Evolutionary conservation across 2,113 vertebrate genomes (phyloP).

Genomic region (Gasterosteus nipponicus): DNA sequence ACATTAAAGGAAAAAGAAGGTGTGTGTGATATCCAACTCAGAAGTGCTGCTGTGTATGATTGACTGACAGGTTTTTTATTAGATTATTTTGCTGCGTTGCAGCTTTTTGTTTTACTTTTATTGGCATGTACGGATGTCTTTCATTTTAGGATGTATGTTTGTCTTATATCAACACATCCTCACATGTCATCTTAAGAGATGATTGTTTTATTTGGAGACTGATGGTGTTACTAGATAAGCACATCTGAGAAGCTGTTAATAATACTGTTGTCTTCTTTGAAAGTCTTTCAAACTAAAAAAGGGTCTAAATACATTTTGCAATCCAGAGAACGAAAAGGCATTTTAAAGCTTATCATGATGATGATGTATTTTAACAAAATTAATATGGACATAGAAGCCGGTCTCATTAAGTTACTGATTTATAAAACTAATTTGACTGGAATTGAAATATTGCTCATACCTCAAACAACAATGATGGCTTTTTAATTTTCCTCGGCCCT

Average conservation of each 20-base stretch:
- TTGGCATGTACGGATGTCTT: neutral
- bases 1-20: neutral
- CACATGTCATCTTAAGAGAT: neutral
- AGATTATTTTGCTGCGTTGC: too few species aligned
- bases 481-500: slow-evolving; percentile 74
- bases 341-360: neutral
- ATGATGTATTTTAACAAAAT: neutral
- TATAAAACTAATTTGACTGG: slow-evolving; percentile 4
- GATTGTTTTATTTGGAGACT: neutral
- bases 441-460: slow-evolving; percentile 36
- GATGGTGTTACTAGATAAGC: neutral
- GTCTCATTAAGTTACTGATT: neutral
- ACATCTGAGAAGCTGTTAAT: neutral
- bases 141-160: neutral
- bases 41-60: neutral
- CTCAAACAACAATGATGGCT: slow-evolving; percentile 77
- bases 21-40: neutral
- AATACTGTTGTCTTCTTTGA: neutral
- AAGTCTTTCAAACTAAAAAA: neutral
- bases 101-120: neutral
- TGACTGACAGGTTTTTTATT: too few species aligned
- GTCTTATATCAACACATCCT: neutral
- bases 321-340: neutral
- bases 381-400: neutral
- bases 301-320: neutral